Percentiles rank a stretch among this genome's conserved stretches.
Conservation (phyloP, 2,888 invertebrate species). For the Parnassius mnemosyne region DNA sequence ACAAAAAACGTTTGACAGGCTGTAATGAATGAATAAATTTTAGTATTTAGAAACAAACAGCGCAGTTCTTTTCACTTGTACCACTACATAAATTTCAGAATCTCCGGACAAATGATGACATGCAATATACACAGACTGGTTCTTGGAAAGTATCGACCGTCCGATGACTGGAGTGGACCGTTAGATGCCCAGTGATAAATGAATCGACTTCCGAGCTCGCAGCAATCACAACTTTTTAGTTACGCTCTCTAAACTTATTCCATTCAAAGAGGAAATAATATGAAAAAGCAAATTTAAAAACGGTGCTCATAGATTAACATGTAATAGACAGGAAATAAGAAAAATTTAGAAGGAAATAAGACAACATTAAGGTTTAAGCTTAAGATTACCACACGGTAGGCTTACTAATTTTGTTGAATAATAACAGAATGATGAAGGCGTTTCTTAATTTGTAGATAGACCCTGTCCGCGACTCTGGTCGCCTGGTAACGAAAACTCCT, state of each 20-base stretch:
- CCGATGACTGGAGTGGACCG: conserved; percentile 27
- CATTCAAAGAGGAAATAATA: conserved; percentile 15
- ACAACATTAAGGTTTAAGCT: too few species aligned
- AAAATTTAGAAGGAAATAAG: too few species aligned
- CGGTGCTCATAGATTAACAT: neutral
- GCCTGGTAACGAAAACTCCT: too few species aligned
- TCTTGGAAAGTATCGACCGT: conserved; percentile 40
- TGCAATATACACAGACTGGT: conserved; percentile 42
- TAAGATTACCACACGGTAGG: too few species aligned
- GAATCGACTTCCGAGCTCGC: conserved; percentile 14
- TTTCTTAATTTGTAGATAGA: too few species aligned
- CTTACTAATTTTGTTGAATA: too few species aligned
- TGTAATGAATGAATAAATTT: too few species aligned
- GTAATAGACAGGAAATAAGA: conserved; percentile 16
- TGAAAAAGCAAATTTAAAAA: conserved; percentile 15
- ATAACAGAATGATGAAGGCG: too few species aligned
- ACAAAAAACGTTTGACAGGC: too few species aligned
- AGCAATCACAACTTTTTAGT: conserved; percentile 22
- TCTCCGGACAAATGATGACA: conserved; percentile 54
- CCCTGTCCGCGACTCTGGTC: too few species aligned
- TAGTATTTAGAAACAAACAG: neutral
- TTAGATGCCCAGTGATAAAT: conserved; percentile 25
- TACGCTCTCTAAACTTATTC: conserved; percentile 14
- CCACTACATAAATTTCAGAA: conserved; percentile 39
- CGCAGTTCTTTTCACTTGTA: conserved; percentile 19